Evolutionary conservation across 2,113 vertebrate species (phyloP), one percentile per base, ranked within the genome.

Genomic region (Scophthalmus maximus): DNA sequence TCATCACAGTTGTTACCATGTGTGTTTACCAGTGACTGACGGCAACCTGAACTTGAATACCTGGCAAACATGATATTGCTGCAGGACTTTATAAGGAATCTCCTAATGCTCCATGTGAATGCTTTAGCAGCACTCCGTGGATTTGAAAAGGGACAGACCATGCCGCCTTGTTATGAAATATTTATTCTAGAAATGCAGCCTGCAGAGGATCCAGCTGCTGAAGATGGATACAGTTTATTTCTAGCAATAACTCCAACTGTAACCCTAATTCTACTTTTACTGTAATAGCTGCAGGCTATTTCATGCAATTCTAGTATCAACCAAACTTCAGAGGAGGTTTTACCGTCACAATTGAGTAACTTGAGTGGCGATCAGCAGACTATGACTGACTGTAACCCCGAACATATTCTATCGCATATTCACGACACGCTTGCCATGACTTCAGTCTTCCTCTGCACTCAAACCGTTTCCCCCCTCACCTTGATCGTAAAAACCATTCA

Each of bases 101-200:
- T 46, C 18, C 8, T 20, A 0, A n/a, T 9, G 44, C 44, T 46
- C n/a, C 44, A 46, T 3, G n/a, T 38, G 14, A 17, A 15, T 14
- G 4, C 15, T 15, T 44, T 2, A n/a, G 40, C 40, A 17, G 5
- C 40, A 42, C 5, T 8, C 4, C 8, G 38, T 42, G 38, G 38
- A 42, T 42, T 42, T 15, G 14, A 49, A 22, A 23, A 17, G 17
- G 15, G 40, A 42, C 40, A 18, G 17, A 42, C 40, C 18, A 5
- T 65, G 44, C 58, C 62, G 51, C 32, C 12, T 22, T 50, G 38
- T 76, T 59, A 10, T 51, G 59, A 66, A 29, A 57, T 55, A 75
- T 77, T 73, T 64, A 81, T 49, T 61, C 49, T 61, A 26, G 53
- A 60, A 69, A 40, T 30, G 47, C 64, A 47, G 34, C 58, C 42